phyloP scores from a whole-genome alignment of 1,140 invertebrate species.

The Copidosoma floridanum region DNA sequence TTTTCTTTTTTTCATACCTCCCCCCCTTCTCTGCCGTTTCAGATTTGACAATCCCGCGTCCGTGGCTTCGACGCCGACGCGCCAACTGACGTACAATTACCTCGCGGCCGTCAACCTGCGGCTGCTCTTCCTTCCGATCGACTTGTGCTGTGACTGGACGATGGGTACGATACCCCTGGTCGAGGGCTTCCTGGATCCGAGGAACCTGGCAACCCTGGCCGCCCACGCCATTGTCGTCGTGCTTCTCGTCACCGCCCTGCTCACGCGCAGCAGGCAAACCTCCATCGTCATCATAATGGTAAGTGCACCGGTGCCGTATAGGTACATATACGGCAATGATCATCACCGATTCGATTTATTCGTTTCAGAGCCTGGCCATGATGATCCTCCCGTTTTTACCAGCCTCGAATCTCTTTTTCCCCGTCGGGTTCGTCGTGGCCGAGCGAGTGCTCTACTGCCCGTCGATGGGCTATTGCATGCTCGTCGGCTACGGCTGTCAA shows the following conservation, averaged over 20 bases:
- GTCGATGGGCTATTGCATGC: conserved; percentile 95
- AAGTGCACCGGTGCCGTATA: not conserved
- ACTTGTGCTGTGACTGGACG: conserved; percentile 97
- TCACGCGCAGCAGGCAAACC: conserved; percentile 65
- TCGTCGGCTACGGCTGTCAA: conserved; percentile 79
- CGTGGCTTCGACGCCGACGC: conserved; percentile 70
- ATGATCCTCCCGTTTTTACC: conserved; percentile 90
- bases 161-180: conserved; percentile 95
- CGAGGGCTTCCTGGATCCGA: conserved; percentile 72
- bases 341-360: not conserved
- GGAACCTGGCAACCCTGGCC: conserved; percentile 81
- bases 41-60: conserved; percentile 94
- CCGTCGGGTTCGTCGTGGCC: conserved; percentile 95
- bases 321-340: not conserved
- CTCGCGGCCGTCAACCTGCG: conserved; percentile 87
- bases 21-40: too few relatives aligned
- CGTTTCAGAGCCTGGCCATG: conserved; percentile 75
- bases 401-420: conserved; percentile 95
- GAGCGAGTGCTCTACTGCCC: conserved; percentile 95
- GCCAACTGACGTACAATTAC: conserved; percentile 93
- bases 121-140: conserved; percentile 83
- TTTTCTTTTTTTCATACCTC: too few relatives aligned
- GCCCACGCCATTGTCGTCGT: conserved; percentile 67
- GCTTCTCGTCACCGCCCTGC: conserved; percentile 66
- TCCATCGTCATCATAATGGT: conserved; percentile 80